Conservation (phyloP, 2,797 vertebrate genomes). For the Halcyon chelicuti region DNA sequence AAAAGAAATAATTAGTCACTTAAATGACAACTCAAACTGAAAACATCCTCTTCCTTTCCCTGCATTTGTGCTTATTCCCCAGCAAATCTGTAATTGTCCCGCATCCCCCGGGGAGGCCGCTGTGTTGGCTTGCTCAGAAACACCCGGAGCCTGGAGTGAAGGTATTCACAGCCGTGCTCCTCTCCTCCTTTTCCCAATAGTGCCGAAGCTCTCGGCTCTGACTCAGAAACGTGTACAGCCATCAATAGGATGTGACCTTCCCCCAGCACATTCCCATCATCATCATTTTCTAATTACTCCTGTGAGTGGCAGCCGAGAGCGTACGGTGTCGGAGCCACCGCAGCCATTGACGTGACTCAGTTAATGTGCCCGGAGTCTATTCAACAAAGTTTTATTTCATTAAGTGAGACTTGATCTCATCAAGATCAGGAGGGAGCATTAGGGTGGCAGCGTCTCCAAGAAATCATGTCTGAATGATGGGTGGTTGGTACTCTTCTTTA, state of each 20-base stretch:
- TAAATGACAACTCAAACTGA: neutral
- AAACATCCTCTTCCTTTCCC: neutral
- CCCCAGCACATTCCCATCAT: neutral
- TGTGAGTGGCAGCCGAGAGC: constrained; percentile 20
- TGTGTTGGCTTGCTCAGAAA: neutral
- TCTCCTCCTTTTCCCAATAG: neutral
- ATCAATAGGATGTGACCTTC: neutral
- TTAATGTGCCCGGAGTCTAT: neutral
- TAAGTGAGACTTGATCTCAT: neutral
- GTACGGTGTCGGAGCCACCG: neutral
- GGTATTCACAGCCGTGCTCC: neutral
- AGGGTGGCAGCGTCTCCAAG: neutral
- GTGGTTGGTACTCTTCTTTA: neutral
- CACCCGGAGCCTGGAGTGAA: neutral
- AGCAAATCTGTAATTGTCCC: neutral
- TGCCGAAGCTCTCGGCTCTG: neutral
- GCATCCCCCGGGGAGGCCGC: rapidly evolving
- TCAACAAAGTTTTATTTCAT: constrained; percentile 20
- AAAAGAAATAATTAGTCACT: neutral
- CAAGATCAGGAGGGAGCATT: neutral
- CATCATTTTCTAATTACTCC: neutral
- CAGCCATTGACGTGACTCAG: constrained; percentile 4
- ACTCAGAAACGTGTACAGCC: neutral
- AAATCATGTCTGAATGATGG: neutral
- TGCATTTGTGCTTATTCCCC: neutral